A percentile compares a stretch with the other conserved stretches of the same genome.
Conservation (phyloP, 2,113 vertebrate genomes). For the Picathartes gymnocephalus region DNA sequence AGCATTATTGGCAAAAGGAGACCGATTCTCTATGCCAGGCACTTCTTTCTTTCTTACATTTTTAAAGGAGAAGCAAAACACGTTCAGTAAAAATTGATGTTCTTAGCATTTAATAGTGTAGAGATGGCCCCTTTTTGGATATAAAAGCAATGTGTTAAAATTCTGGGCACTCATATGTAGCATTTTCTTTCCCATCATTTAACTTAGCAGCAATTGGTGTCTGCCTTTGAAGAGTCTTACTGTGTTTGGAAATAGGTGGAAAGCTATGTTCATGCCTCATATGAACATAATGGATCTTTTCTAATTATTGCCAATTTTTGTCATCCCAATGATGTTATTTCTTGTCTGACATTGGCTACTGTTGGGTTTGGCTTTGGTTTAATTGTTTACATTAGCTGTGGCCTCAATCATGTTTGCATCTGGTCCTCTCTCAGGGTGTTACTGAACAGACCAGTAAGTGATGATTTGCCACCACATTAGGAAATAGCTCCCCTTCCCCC, state of each 20-base stretch:
- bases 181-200: conserved; percentile 4
- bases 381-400: not conserved
- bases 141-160: not conserved
- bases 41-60: not conserved
- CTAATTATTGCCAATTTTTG: not conserved
- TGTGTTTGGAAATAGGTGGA: not conserved
- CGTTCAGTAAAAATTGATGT: not conserved
- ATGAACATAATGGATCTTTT: not conserved
- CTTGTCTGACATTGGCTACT: not conserved
- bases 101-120: not conserved
- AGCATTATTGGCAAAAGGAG: conserved; percentile 45
- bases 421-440: not conserved
- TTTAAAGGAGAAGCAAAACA: conserved; percentile 32
- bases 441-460: not conserved
- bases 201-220: not conserved
- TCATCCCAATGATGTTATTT: not conserved
- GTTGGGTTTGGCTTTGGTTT: not conserved
- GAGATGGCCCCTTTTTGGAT: not conserved
- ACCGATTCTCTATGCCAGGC: conserved; percentile 8
- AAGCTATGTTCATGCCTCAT: not conserved
- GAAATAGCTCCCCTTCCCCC: not conserved
- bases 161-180: not conserved
- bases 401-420: not conserved
- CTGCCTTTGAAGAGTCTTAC: not conserved
- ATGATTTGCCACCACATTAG: not conserved